Conservation (phyloP, 2,113 vertebrate species). For the Cryptomyrus ogoouensis region DNA sequence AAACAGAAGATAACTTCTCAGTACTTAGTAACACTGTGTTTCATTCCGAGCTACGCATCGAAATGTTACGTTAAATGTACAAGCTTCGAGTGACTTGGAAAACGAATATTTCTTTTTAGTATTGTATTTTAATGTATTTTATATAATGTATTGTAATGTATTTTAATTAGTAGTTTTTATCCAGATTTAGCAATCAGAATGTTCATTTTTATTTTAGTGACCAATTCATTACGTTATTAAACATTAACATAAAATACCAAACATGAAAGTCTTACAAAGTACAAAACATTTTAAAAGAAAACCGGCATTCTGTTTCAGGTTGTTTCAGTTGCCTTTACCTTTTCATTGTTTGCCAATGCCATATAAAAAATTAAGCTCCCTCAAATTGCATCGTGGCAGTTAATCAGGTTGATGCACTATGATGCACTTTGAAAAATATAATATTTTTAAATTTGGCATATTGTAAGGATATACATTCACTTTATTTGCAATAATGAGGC, state of each 20-base stretch:
- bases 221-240: constrained; percentile 32
- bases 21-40: background rate
- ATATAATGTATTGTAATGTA: background rate
- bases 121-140: too few species aligned
- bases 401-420: background rate
- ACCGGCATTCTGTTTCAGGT: background rate
- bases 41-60: background rate
- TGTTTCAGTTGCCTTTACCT: background rate
- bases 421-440: background rate
- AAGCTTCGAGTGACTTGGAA: background rate
- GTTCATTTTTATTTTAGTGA: constrained; percentile 40
- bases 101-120: background rate
- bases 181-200: constrained; percentile 30
- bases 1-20: background rate
- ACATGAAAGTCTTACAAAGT: constrained; percentile 10
- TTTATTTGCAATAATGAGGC: background rate
- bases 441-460: background rate
- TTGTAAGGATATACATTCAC: background rate
- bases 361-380: background rate
- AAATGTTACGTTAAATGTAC: background rate
- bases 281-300: constrained; percentile 15
- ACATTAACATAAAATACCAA: constrained; percentile 11
- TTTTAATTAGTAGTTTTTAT: background rate
- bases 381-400: background rate
- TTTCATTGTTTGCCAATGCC: background rate